A percentile compares a stretch with the other conserved stretches of the same genome.
Evolutionary conservation across 2,113 vertebrate genomes (phyloP).

Genomic region (Chinchilla lanigera): DNA sequence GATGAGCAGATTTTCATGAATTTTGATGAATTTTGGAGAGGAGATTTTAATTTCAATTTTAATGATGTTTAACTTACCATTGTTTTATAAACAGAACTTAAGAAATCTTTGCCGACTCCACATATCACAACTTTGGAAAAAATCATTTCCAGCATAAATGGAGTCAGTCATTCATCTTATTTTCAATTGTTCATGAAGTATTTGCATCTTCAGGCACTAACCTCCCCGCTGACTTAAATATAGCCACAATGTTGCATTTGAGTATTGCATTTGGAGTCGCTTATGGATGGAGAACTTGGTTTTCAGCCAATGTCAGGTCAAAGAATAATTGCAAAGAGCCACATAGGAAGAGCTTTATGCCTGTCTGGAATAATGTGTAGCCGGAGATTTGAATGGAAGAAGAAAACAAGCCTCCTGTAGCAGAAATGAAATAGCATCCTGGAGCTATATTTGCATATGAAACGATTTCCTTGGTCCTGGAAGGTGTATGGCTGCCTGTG

Average conservation of each 20-base stretch:
- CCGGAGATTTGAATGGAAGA: neutral
- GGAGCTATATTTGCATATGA: neutral
- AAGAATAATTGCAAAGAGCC: neutral
- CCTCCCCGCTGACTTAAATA: constrained; percentile 44
- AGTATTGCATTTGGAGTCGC: neutral
- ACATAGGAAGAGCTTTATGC: accelerated
- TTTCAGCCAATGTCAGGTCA: neutral
- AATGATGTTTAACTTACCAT: neutral
- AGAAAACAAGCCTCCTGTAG: neutral
- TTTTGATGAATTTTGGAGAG: neutral
- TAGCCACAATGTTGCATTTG: neutral
- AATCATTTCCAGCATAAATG: neutral
- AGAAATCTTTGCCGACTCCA: neutral
- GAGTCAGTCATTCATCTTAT: neutral
- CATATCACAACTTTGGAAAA: neutral
- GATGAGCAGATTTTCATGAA: neutral
- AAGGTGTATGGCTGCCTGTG: neutral
- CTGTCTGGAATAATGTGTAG: neutral
- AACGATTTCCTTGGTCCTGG: neutral
- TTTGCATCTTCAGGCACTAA: neutral
- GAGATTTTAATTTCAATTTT: neutral
- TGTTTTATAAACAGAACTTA: neutral
- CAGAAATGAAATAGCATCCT: no score
- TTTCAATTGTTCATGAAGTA: neutral
- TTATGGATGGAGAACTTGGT: neutral